Evolutionary conservation across 92 coral and sea anemone species (phyloP).

Genomic region (Heliopora coerulea): DNA sequence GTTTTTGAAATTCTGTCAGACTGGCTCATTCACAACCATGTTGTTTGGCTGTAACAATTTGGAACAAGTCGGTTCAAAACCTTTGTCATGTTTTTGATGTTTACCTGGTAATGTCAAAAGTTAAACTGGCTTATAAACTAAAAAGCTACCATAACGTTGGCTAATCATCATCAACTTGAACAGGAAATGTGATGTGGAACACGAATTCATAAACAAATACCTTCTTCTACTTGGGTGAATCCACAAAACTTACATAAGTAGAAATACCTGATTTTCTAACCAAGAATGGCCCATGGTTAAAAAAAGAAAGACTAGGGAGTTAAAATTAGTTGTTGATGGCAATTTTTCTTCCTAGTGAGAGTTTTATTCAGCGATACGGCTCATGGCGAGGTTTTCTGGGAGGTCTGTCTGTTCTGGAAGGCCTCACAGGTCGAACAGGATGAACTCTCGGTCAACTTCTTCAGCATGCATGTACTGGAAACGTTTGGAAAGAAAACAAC

Average conservation of each 20-base stretch:
- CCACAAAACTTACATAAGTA: too few relatives aligned
- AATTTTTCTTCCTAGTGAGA: background rate
- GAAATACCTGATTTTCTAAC: too few relatives aligned
- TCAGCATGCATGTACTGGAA: background rate
- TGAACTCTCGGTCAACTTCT: background rate
- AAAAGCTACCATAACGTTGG: background rate
- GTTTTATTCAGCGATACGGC: background rate
- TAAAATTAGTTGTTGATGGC: background rate
- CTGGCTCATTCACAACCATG: too few relatives aligned
- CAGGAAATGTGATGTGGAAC: background rate
- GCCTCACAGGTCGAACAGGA: background rate
- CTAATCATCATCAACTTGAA: background rate
- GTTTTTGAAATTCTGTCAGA: too few relatives aligned
- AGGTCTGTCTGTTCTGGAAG: background rate
- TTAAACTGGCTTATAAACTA: too few relatives aligned
- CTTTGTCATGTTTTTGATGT: too few relatives aligned
- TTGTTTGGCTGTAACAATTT: too few relatives aligned
- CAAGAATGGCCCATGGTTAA: background rate
- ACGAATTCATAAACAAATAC: too few relatives aligned
- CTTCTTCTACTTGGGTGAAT: too few relatives aligned
- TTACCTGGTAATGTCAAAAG: too few relatives aligned
- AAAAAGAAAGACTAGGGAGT: background rate
- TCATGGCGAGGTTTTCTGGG: background rate
- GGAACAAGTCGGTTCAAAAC: too few relatives aligned
- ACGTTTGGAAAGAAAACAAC: background rate